Evolutionary conservation across 2,888 invertebrate genomes (phyloP).

Genomic region (Cantharis lateralis): DNA sequence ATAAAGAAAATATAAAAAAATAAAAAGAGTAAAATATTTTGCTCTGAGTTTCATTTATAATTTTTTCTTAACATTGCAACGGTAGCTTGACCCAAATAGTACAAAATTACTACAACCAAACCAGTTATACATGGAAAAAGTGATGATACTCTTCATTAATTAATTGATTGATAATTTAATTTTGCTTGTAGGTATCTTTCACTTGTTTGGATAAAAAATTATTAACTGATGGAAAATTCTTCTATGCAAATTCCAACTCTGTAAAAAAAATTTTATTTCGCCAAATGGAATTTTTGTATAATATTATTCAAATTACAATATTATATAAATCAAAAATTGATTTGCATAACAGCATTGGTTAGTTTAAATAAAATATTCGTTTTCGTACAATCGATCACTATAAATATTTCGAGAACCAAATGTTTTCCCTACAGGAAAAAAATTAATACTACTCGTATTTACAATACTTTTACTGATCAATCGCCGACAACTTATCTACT

Average conservation of each 20-base stretch:
- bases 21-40: background rate
- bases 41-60: background rate
- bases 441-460: too few species aligned
- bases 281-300: too few species aligned
- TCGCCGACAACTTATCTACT: too few species aligned
- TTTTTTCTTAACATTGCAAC: background rate
- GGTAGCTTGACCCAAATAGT: background rate
- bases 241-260: background rate
- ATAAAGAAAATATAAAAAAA: background rate
- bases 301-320: too few species aligned
- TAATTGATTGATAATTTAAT: background rate
- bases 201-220: background rate
- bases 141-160: background rate
- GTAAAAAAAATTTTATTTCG: too few species aligned
- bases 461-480: too few species aligned
- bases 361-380: too few species aligned
- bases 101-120: background rate
- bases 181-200: background rate
- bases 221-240: background rate
- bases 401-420: too few species aligned
- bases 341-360: too few species aligned
- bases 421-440: too few species aligned
- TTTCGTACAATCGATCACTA: too few species aligned
- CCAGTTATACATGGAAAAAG: background rate
- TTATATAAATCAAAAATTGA: too few species aligned